Base-by-base conservation (phyloP, 1,140 invertebrate genomes). In the Dryas iulia region DNA sequence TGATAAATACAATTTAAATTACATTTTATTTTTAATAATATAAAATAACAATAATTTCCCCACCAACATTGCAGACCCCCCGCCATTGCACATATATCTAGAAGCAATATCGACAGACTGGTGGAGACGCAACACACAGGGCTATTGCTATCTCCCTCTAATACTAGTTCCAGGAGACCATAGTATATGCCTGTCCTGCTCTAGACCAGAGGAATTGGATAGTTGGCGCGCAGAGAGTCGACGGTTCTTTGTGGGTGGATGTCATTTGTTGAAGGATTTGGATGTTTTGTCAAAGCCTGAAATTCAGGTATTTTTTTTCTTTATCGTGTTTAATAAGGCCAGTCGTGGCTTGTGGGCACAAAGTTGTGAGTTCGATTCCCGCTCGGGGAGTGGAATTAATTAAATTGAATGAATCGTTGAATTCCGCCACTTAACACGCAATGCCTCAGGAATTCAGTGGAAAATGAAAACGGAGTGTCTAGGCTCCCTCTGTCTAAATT, bases 41-140 rank as follows among this genome's bases (percentile, higher is more conserved):
- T n/a, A n/a, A n/a, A n/a, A n/a, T n/a, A n/a, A n/a, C n/a, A n/a
- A n/a, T n/a, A n/a, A n/a, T n/a, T n/a, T n/a, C n/a, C n/a, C n/a
- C n/a, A n/a, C n/a, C n/a, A n/a, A n/a, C n/a, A 14, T 82, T 78
- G 14, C 71, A 90, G 87, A 84, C 0, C 59, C 77, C 24, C 33
- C 74, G 0, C 74, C 78, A 1, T 14, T 84, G 14, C 82, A 83
- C 65, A 47, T 92, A 1, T 90, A 82, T 71, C 80, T 92, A 52
- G 89, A 92, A 81, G 79, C 83, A 0, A 88, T 92, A 68, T 92
- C 92, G 1, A 74, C 77, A 0, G 90, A 92, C 66, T 91, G 90
- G 89, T 78, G 78, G 0, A 73, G 88, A 12, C 89, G 88, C 30
- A 78, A 90, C 2, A 91, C 90, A 0, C 90, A 92, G 61, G 92